These are phyloP conservation scores for Phylloscopus collybita DNA, from an alignment of 2,797 vertebrate species.

Conservation along the genomic window DNA sequence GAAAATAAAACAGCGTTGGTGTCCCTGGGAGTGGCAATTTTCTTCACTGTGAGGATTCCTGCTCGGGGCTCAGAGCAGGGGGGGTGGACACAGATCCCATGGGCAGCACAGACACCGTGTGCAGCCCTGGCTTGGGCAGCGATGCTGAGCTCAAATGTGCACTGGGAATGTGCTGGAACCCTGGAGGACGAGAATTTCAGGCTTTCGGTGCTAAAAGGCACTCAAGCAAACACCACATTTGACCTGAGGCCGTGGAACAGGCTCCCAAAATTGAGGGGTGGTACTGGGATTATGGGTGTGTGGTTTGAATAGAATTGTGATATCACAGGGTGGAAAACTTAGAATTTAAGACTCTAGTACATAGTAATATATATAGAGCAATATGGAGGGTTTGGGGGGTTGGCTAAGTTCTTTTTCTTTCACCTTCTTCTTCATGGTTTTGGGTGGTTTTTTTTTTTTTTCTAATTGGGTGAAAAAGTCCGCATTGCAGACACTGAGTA, in stretches of 20 bases:
- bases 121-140: fast-evolving
- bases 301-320: background rate
- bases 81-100: background rate
- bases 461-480: background rate
- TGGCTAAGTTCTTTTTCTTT: background rate
- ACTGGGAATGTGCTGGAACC: background rate
- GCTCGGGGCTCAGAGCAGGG: background rate
- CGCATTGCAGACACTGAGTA: background rate
- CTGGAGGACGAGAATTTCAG: background rate
- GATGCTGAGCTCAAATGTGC: background rate
- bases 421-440: background rate
- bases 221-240: no score
- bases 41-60: background rate
- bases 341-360: background rate
- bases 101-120: background rate
- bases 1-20: background rate
- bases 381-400: background rate
- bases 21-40: background rate
- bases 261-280: background rate
- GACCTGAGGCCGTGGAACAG: background rate
- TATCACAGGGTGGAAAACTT: background rate
- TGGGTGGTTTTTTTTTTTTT: background rate
- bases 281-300: background rate
- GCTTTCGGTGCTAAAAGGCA: background rate
- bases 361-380: background rate